Conservation (phyloP, 2,113 vertebrate genomes). For the Dasypus novemcinctus region DNA sequence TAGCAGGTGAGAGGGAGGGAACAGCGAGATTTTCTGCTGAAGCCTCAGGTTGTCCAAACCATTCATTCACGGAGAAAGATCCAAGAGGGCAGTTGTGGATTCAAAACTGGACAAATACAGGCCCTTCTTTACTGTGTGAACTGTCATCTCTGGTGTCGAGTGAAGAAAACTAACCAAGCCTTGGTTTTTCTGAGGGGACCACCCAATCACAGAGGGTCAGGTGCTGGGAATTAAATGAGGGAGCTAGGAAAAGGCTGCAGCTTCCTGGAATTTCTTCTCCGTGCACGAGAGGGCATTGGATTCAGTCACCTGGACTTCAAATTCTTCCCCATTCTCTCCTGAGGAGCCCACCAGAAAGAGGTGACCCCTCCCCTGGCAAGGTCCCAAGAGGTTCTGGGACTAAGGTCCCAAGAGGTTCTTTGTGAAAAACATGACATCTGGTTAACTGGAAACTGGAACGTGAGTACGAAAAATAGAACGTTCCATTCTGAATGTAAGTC, state of each 20-base stretch:
- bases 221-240: background rate
- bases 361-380: too few species aligned
- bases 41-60: constrained; percentile 80
- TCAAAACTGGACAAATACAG: constrained; percentile 39
- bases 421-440: rapidly evolving
- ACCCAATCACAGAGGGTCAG: background rate
- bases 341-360: background rate
- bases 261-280: background rate
- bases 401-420: background rate
- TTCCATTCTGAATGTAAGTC: background rate
- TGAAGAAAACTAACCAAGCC: constrained; percentile 27
- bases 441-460: background rate
- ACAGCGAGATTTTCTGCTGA: constrained; percentile 74
- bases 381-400: too few species aligned
- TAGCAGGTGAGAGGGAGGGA: constrained; percentile 77
- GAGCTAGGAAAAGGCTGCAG: rapidly evolving
- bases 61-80: constrained; percentile 67
- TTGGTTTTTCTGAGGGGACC: constrained; percentile 35
- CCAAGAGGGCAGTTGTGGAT: constrained; percentile 59
- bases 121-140: constrained; percentile 53
- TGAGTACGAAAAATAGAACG: background rate
- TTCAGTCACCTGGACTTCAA: background rate
- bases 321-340: rapidly evolving
- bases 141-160: background rate
- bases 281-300: rapidly evolving